A percentile compares a stretch with the other conserved stretches of the same genome.
Conservation (phyloP, 1,140 invertebrate species). For the Zaprionus davidi region DNA sequence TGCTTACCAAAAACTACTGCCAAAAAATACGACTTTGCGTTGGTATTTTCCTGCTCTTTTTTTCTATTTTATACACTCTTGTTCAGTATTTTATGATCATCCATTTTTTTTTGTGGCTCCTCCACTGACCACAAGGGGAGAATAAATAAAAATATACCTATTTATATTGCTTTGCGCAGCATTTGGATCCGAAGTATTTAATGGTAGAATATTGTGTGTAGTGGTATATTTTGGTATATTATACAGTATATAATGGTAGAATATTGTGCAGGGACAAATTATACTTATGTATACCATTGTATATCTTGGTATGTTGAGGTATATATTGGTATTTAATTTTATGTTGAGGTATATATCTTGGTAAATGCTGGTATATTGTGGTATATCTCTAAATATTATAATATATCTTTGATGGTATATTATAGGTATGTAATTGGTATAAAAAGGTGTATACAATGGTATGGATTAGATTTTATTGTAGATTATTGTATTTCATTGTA, state of each 20-base stretch:
- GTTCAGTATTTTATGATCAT: slow-evolving; percentile 56
- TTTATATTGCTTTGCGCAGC: slow-evolving; percentile 40
- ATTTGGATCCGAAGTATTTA: not conserved
- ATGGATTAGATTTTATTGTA: too few species aligned
- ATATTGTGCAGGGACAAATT: not conserved
- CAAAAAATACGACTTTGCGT: slow-evolving; percentile 59
- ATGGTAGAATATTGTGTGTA: not conserved
- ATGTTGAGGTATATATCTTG: too few species aligned
- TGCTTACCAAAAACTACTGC: slow-evolving; percentile 69
- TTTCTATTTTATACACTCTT: slow-evolving; percentile 32
- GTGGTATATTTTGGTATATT: not conserved
- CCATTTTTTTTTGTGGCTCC: slow-evolving; percentile 42
- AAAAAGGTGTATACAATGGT: too few species aligned
- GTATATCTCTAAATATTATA: too few species aligned
- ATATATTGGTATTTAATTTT: too few species aligned
- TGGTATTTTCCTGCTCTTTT: slow-evolving; percentile 27
- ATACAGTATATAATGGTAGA: not conserved
- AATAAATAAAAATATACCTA: slow-evolving; percentile 22
- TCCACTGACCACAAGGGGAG: slow-evolving; percentile 52
- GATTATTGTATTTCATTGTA: too few species aligned
- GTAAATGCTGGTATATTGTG: too few species aligned
- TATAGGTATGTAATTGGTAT: too few species aligned
- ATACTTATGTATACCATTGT: too few species aligned
- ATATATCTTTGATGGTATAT: too few species aligned
- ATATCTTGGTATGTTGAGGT: too few species aligned